Evolutionary conservation across 1,140 invertebrate species (phyloP).

Genomic region (Drosophila lini): DNA sequence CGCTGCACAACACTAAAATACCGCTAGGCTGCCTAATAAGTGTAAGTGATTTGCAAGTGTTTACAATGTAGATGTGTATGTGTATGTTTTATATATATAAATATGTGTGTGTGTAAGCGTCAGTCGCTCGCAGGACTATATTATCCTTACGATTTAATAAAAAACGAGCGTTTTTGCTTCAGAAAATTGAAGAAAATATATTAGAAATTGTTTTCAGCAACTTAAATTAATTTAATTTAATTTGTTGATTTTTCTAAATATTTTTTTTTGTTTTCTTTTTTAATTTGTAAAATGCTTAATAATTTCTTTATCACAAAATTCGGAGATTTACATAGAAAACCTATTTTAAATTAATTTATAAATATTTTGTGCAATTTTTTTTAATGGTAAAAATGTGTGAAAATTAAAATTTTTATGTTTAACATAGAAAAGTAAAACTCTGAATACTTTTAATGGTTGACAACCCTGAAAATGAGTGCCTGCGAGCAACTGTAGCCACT

Average conservation of each 20-base stretch:
- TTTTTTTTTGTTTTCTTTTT: not conserved
- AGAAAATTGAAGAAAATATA: not conserved
- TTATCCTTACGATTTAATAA: no score
- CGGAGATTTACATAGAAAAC: not conserved
- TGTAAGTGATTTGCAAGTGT: constrained; percentile 34
- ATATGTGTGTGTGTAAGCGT: constrained; percentile 6
- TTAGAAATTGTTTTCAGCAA: not conserved
- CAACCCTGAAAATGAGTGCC: not conserved
- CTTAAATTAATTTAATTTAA: not conserved
- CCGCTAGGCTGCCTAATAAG: constrained; percentile 59
- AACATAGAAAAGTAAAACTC: no score
- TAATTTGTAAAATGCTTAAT: not conserved
- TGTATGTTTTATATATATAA: constrained; percentile 4
- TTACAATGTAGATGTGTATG: constrained; percentile 26
- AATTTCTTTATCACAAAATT: not conserved
- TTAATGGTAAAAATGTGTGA: not conserved
- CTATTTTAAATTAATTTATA: not conserved
- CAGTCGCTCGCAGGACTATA: constrained; percentile 20
- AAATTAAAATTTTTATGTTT: not conserved
- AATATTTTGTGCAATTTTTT: no score
- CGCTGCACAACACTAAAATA: constrained; percentile 58
- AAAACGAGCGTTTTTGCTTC: not conserved
- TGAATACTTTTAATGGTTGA: not conserved
- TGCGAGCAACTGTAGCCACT: constrained; percentile 23
- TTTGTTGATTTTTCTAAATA: not conserved